Percentiles rank a stretch among this genome's conserved stretches.
phyloP scores from a whole-genome alignment of 2,888 invertebrate genomes.

The Hofmannophila pseudospretella region DNA sequence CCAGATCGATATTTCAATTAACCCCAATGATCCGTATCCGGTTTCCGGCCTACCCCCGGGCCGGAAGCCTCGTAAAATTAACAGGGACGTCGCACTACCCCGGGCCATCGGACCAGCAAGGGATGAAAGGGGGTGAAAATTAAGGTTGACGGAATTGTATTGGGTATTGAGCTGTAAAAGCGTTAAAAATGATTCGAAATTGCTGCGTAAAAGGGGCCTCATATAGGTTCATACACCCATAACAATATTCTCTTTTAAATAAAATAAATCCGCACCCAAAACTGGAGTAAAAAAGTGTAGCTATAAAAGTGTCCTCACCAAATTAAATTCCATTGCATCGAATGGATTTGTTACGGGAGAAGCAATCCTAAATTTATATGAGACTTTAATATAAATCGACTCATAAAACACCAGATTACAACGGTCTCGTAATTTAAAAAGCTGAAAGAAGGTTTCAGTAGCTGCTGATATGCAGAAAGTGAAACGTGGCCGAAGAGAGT shows the following conservation, averaged over 20 bases:
- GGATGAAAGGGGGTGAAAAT: not conserved
- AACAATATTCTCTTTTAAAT: too few species aligned
- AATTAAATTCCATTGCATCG: too few species aligned
- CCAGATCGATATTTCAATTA: conserved; percentile 10
- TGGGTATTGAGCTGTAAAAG: too few species aligned
- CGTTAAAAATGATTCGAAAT: too few species aligned
- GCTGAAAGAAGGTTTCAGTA: too few species aligned
- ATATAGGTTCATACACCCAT: too few species aligned
- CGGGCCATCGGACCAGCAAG: not conserved
- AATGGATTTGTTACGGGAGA: too few species aligned
- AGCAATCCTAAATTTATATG: not conserved
- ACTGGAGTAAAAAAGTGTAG: too few species aligned
- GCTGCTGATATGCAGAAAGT: not conserved
- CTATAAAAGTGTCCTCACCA: too few species aligned
- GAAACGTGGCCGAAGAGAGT: not conserved
- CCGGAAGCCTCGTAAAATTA: not conserved
- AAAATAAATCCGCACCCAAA: too few species aligned
- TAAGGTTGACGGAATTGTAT: not conserved
- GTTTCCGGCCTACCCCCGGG: conserved; percentile 2
- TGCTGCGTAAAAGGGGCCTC: too few species aligned
- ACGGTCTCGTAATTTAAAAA: too few species aligned
- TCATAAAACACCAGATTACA: conserved; percentile 7
- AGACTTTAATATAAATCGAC: conserved; percentile 3
- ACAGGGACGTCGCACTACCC: not conserved
- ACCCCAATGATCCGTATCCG: conserved; percentile 6